Base-by-base conservation (phyloP, 2,888 invertebrate species). In the Bombylius major region DNA sequence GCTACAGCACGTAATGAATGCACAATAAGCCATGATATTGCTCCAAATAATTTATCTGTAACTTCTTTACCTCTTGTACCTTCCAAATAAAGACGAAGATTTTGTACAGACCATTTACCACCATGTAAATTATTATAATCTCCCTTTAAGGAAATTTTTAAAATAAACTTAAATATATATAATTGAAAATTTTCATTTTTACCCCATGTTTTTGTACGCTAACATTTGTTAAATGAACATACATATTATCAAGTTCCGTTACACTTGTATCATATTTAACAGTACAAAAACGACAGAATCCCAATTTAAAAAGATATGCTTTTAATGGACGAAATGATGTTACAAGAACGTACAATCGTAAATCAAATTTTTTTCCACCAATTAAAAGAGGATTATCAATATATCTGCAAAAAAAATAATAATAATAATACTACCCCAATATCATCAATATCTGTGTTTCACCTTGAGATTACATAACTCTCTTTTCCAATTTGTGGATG, bases 161-260 rank as follows among this genome's bases (percentile, higher is more conserved):
- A 44, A 44, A 36, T 36, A 36, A 36, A 36, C 5, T 12, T 12
- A 44, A 44, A 44, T 44, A 9, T 3, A 9, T 9, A 39, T 9
- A 12, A 42, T 7, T 6, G 11, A 46, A 50, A 34, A 39, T 42
- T 23, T 48, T 47, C 5, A 49, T 12, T 42, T 80, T 76, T 73
- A 87, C 87, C 62, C 95, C 95, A 69, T 94, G 93, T 73, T 95
- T 96, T 74, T 98, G 97, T n/a, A 97, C 93, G 57, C 96, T 95
- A 5, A 96, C 96, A 70, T 97, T 97, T 12, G 96, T 96, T 54
- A 96, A 79, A 77, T 96, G 96, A 54, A 95, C 89, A 68, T 92
- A 96, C 84, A 91, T 89, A 70, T 89, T 94, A 72, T 93, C 92
- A 64, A 89, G 75, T 71, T 90, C 90, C 47, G 87, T 87, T 47